Evolutionary conservation across 2,113 vertebrate species (phyloP).

Genomic region (Pelusios castaneus): DNA sequence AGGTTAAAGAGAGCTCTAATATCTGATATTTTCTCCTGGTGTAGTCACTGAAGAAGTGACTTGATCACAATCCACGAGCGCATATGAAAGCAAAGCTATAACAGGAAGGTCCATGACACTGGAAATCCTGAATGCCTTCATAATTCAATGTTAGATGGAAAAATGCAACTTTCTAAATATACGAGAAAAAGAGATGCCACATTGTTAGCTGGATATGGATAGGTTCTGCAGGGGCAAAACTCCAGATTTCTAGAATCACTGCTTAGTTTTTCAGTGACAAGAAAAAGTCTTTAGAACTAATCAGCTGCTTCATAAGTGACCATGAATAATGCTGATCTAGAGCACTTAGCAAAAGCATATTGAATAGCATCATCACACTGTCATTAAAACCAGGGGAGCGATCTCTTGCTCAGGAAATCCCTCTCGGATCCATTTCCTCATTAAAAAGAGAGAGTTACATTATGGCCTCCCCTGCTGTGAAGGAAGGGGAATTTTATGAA

Average conservation of each 20-base stretch:
- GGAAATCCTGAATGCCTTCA: rapidly evolving
- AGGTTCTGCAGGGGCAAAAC: conserved; percentile 2
- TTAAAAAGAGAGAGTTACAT: not conserved
- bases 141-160: rapidly evolving
- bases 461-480: rapidly evolving
- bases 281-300: conserved; percentile 55
- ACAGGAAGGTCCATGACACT: rapidly evolving
- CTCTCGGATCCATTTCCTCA: rapidly evolving
- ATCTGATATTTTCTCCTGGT: rapidly evolving
- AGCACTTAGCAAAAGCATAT: not conserved
- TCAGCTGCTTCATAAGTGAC: conserved; percentile 54
- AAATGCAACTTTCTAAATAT: not conserved
- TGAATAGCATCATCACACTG: not conserved
- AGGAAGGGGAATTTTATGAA: not conserved
- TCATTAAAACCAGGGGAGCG: rapidly evolving
- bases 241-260: conserved; percentile 47
- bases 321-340: conserved; percentile 27
- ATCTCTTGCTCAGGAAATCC: not conserved
- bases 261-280: conserved; percentile 19
- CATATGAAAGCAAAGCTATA: not conserved
- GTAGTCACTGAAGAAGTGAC: rapidly evolving
- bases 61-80: not conserved
- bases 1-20: rapidly evolving
- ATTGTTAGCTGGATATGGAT: not conserved
- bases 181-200: rapidly evolving